Percentiles rank a stretch among this genome's conserved stretches.
Conservation (phyloP, 1,140 invertebrate species). For the Drosophila oshimai region DNA sequence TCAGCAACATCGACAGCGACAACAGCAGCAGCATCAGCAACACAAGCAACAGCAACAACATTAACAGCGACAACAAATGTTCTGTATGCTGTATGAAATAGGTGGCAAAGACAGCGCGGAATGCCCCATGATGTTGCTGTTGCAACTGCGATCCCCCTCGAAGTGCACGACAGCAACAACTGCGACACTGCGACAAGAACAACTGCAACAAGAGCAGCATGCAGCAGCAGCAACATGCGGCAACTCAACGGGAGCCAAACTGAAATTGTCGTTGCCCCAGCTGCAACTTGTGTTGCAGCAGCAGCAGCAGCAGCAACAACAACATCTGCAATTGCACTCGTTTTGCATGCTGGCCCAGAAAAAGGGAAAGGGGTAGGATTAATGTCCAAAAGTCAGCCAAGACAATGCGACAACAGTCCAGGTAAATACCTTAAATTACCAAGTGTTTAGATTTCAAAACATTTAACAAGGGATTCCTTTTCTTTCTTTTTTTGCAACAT, state of each 20-base stretch:
- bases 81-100: slow-evolving; percentile 60
- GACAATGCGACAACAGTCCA: background rate
- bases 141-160: slow-evolving; percentile 10
- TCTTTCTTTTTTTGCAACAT: too few relatives aligned
- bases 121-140: slow-evolving; percentile 51
- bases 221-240: background rate
- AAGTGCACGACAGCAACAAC: slow-evolving; percentile 26
- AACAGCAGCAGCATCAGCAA: slow-evolving; percentile 29
- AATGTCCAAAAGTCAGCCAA: background rate
- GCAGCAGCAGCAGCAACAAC: background rate
- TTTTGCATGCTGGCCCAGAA: background rate
- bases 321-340: slow-evolving; percentile 4
- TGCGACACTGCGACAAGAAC: slow-evolving; percentile 27
- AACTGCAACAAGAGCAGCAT: slow-evolving; percentile 25
- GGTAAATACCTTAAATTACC: background rate
- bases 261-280: slow-evolving; percentile 14
- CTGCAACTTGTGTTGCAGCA: slow-evolving; percentile 28
- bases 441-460: background rate
- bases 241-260: slow-evolving; percentile 36
- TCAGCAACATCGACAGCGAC: slow-evolving; percentile 4
- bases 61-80: slow-evolving; percentile 61
- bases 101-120: slow-evolving; percentile 67
- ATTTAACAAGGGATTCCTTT: too few relatives aligned
- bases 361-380: background rate
- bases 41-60: slow-evolving; percentile 39